phyloP scores from a whole-genome alignment of 2,888 invertebrate species.

The Xanthia icteritia region DNA sequence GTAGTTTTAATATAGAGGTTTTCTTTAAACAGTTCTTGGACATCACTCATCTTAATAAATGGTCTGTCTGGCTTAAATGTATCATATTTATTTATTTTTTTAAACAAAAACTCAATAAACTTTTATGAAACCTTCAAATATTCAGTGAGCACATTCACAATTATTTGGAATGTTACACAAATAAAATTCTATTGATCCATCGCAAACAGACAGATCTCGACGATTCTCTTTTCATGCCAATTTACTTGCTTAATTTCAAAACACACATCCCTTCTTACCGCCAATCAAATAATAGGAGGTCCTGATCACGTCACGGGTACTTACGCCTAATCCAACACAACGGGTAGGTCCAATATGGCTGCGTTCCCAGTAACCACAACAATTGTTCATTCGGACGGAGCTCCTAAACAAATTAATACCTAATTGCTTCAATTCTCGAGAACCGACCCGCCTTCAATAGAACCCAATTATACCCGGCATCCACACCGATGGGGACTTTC shows the following conservation, averaged over 20 bases:
- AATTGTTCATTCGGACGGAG: conserved; percentile 74
- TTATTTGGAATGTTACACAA: background rate
- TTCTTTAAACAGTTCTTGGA: conserved; percentile 8
- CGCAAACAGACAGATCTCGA: background rate
- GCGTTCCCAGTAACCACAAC: conserved; percentile 71
- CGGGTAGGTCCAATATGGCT: conserved; percentile 54
- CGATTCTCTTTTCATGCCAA: conserved; percentile 6
- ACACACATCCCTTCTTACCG: conserved; percentile 8
- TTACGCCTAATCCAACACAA: conserved; percentile 58
- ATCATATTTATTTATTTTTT: background rate
- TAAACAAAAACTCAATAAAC: background rate
- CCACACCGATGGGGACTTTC: conserved; percentile 52
- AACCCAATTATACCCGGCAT: conserved; percentile 71
- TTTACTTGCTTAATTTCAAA: conserved; percentile 24
- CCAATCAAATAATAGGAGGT: conserved; percentile 48
- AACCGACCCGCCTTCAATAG: conserved; percentile 60
- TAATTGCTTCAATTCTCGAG: conserved; percentile 72
- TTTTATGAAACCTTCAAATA: background rate
- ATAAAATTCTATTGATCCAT: background rate
- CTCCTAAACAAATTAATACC: conserved; percentile 77
- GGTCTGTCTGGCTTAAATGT: conserved; percentile 10
- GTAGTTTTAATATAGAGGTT: conserved; percentile 43
- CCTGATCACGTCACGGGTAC: conserved; percentile 45
- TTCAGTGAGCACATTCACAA: background rate
- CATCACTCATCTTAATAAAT: conserved; percentile 32